A percentile compares a stretch with the other conserved stretches of the same genome.
phyloP scores from a whole-genome alignment of 2,888 invertebrate species.

The Lepeophtheirus nordmannii region DNA sequence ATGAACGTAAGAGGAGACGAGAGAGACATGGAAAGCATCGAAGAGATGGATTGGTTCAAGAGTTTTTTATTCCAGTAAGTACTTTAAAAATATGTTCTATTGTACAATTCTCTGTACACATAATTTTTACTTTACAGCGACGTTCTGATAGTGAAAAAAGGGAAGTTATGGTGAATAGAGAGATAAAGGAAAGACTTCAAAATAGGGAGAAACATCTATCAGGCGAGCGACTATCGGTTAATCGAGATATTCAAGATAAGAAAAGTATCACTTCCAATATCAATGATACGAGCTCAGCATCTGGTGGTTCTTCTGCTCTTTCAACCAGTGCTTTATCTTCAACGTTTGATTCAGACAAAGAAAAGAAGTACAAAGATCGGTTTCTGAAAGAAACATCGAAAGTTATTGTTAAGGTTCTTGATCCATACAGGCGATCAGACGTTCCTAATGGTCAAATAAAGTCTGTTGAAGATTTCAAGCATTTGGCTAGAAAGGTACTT shows the following conservation, averaged over 20 bases:
- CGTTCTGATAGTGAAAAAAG: neutral
- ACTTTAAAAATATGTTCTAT: neutral
- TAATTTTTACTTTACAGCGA: neutral
- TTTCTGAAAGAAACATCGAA: slow-evolving; percentile 56
- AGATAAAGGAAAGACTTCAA: neutral
- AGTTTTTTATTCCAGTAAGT: slow-evolving; percentile 19
- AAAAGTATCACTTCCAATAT: slow-evolving; percentile 36
- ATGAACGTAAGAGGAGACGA: slow-evolving; percentile 20
- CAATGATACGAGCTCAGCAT: slow-evolving; percentile 34
- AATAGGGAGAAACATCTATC: slow-evolving; percentile 27
- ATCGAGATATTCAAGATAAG: slow-evolving; percentile 24
- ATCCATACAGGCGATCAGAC: slow-evolving; percentile 68
- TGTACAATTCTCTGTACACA: no score
- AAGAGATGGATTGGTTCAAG: slow-evolving; percentile 12
- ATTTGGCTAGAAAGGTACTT: slow-evolving; percentile 72
- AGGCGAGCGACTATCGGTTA: slow-evolving; percentile 23
- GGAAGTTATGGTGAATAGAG: neutral
- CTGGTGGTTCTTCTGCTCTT: neutral
- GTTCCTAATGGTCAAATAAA: slow-evolving; percentile 71
- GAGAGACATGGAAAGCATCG: slow-evolving; percentile 23
- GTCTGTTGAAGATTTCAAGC: slow-evolving; percentile 80
- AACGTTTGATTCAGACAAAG: neutral
- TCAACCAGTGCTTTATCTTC: neutral
- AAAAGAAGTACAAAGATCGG: slow-evolving; percentile 48
- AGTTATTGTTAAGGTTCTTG: slow-evolving; percentile 68